Conservation (phyloP, 2,113 vertebrate species). For the Poeciliopsis turrubarensis region DNA sequence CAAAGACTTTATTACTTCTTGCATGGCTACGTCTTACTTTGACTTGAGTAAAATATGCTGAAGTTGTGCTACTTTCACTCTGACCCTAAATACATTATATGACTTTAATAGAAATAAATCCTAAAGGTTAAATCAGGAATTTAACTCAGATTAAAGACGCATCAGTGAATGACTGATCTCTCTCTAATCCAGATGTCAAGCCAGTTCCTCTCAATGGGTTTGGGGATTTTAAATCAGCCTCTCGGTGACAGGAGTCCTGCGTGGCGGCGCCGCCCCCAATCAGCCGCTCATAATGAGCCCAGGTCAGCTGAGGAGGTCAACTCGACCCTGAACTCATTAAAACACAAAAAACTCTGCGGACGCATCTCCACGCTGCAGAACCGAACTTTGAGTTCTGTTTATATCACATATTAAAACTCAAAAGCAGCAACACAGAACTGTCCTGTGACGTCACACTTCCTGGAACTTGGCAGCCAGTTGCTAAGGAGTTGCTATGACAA, state of each 20-base stretch:
- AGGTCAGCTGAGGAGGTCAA: conserved; percentile 53
- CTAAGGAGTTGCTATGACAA: no score
- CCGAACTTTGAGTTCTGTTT: neutral
- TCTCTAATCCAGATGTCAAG: conserved; percentile 43
- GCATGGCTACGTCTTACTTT: no score
- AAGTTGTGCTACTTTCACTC: no score
- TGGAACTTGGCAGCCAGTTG: no score
- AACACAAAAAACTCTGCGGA: neutral
- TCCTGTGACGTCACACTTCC: no score
- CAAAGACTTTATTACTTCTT: no score
- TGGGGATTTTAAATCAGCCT: conserved; percentile 62
- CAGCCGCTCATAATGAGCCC: conserved; percentile 63
- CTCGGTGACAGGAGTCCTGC: conserved; percentile 56
- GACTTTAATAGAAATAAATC: neutral
- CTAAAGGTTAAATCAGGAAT: neutral
- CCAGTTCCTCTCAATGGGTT: conserved; percentile 52
- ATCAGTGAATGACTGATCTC: conserved; percentile 26
- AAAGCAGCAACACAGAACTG: neutral
- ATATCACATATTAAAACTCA: neutral
- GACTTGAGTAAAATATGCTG: no score
- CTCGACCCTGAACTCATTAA: neutral
- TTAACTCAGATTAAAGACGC: neutral
- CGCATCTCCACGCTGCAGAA: neutral
- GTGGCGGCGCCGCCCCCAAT: conserved; percentile 68
- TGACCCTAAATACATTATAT: neutral